These are phyloP conservation scores for Enteromius mattozi DNA, from an alignment of 2,797 vertebrate species.

Conservation along the genomic window DNA sequence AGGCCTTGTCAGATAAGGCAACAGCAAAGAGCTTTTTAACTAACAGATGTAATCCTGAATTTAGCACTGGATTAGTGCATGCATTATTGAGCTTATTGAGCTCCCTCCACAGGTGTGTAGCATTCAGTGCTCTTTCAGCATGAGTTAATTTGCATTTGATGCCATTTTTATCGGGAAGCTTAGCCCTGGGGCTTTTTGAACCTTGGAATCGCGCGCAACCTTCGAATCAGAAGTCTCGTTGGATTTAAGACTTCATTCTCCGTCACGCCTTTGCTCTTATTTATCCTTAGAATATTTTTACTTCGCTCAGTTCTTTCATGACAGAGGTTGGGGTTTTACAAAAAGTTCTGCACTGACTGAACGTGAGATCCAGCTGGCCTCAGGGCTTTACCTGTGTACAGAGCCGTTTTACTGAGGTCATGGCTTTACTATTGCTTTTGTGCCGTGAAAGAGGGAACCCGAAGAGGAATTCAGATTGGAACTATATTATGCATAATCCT, in stretches of 20 bases:
- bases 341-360: constrained; percentile 46
- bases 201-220: not conserved
- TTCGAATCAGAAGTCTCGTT: not conserved
- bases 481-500: constrained; percentile 9
- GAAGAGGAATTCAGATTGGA: constrained; percentile 20
- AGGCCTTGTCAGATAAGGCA: constrained; percentile 29
- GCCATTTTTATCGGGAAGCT: constrained; percentile 40
- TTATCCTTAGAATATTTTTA: constrained; percentile 24
- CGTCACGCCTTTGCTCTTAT: not conserved
- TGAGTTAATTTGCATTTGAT: constrained; percentile 45
- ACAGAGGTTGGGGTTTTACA: constrained; percentile 13
- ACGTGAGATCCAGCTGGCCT: constrained; percentile 28
- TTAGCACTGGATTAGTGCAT: constrained; percentile 63
- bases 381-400: constrained; percentile 45
- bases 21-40: constrained; percentile 41
- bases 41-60: constrained; percentile 64
- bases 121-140: constrained; percentile 40
- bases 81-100: constrained; percentile 55
- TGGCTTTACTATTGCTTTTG: constrained; percentile 59
- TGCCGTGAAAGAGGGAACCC: constrained; percentile 66
- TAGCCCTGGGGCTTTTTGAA: constrained; percentile 44
- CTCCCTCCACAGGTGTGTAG: constrained; percentile 35
- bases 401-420: constrained; percentile 32
- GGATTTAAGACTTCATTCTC: constrained; percentile 8
- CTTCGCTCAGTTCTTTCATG: constrained; percentile 17